Evolutionary conservation across 2,888 invertebrate species (phyloP).

Genomic region (Aleiodes testaceus): DNA sequence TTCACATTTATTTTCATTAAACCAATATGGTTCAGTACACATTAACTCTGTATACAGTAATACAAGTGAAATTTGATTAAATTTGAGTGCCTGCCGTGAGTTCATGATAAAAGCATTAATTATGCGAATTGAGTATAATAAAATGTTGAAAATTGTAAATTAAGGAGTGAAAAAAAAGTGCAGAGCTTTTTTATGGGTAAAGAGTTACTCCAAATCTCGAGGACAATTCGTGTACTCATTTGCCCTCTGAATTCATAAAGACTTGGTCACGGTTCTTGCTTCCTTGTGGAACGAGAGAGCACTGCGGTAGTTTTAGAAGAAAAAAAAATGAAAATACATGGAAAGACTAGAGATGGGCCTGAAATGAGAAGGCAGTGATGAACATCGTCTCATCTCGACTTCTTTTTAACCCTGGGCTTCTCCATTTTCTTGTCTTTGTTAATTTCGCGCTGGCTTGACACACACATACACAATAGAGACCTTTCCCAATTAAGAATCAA

Average conservation of each 20-base stretch:
- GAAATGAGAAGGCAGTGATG: constrained; percentile 42
- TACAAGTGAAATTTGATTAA: constrained; percentile 6
- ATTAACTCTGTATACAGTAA: neutral
- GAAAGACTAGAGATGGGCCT: constrained; percentile 19
- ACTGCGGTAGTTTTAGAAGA: constrained; percentile 10
- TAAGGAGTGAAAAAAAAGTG: neutral
- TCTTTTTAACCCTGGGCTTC: neutral
- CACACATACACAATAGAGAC: constrained; percentile 20
- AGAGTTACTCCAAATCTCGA: neutral
- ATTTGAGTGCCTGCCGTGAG: too few species aligned
- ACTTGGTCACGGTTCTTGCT: constrained; percentile 22
- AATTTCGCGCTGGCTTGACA: constrained; percentile 16
- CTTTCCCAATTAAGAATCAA: neutral
- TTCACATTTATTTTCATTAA: constrained; percentile 59
- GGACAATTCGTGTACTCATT: constrained; percentile 15
- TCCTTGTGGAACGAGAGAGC: neutral
- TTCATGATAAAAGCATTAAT: too few species aligned
- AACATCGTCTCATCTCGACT: constrained; percentile 37
- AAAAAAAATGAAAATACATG: neutral
- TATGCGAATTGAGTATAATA: too few species aligned
- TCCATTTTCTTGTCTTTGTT: constrained; percentile 20
- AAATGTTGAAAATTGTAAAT: too few species aligned
- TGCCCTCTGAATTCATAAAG: constrained; percentile 15
- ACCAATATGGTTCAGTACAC: neutral
- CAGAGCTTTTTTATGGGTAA: neutral